These are phyloP conservation scores for Lepidurus arcticus DNA, from an alignment of 1,140 invertebrate species.

Conservation along the genomic window DNA sequence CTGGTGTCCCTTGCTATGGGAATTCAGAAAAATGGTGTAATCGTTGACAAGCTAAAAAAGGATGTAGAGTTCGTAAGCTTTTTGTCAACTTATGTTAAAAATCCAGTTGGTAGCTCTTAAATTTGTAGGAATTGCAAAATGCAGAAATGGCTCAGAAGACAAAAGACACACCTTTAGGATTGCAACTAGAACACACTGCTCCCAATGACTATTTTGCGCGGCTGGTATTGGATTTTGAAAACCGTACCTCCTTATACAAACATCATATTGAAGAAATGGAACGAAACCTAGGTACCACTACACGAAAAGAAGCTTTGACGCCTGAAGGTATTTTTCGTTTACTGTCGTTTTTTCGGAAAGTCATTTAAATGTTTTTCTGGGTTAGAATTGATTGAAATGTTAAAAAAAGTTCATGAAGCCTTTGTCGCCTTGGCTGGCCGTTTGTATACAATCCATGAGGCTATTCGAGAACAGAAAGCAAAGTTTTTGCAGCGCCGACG, in stretches of 20 bases:
- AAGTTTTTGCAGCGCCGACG: slow-evolving; percentile 72
- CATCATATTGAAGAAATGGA: slow-evolving; percentile 68
- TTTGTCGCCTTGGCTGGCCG: slow-evolving; percentile 77
- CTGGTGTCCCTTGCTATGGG: slow-evolving; percentile 52
- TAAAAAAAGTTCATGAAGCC: slow-evolving; percentile 74
- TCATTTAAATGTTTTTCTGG: slow-evolving; percentile 36
- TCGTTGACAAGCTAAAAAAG: slow-evolving; percentile 63
- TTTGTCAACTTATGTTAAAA: neutral
- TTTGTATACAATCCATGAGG: slow-evolving; percentile 66
- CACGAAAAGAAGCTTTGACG: slow-evolving; percentile 58
- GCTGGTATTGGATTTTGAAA: slow-evolving; percentile 64
- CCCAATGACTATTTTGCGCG: slow-evolving; percentile 67
- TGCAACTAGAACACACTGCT: slow-evolving; percentile 70
- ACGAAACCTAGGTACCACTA: slow-evolving; percentile 61
- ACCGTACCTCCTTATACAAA: slow-evolving; percentile 51
- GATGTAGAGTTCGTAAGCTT: slow-evolving; percentile 58
- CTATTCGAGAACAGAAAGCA: slow-evolving; percentile 65
- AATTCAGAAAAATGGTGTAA: slow-evolving; percentile 51
- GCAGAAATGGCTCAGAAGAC: slow-evolving; percentile 72
- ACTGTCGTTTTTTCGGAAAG: slow-evolving; percentile 25
- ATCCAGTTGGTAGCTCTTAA: neutral
- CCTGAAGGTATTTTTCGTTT: slow-evolving; percentile 54
- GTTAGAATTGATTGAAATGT: slow-evolving; percentile 63
- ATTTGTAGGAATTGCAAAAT: slow-evolving; percentile 57
- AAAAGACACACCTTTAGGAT: slow-evolving; percentile 64